Evolutionary conservation across 2,797 vertebrate genomes (phyloP), one percentile per base, ranked within the genome.

Genomic region (Schizopygopsis malacanthus): DNA sequence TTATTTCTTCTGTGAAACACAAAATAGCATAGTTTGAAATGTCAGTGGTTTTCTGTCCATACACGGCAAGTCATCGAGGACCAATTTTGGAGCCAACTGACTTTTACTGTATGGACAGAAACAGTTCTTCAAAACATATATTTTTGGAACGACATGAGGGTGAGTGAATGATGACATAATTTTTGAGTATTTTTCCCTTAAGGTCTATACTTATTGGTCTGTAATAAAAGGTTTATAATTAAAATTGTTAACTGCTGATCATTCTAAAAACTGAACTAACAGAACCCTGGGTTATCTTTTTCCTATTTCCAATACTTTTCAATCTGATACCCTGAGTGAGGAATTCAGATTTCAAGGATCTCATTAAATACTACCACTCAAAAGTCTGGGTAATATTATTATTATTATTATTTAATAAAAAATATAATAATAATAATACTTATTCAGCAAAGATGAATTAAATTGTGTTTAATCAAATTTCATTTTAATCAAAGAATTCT

Each of bases 11-110:
- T 56, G 33, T 39, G 50, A 13, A 54, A 77, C 50, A 22, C 18
- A 77, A 77, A 56, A 76, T 13, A 56, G n/a, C 20, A 59, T 39
- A n/a, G 39, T 77, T 56, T 59, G 33, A 56, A 56, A 78, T 78
- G 20, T 39, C 52, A 77, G 33, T 16, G 75, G 0, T 56, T 77
- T 56, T 56, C 39, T 78, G 20, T 59, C 6, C 33, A 41, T n/a
- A 59, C 52, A n/a, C 8, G n/a, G 20, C 16, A 78, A 56, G 52
- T 39, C 75, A 59, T 52, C 41, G 20, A 12, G 37, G 75, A 41
- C 33, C 16, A 10, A 39, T 78, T n/a, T n/a, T 78, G 75, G 12
- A 15, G 12, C 8, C 45, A 28, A 50, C n/a, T 28, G n/a, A 56
- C 75, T 59, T 77, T 77, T 12, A 41, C 13, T 59, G 12, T 59